A percentile compares a stretch with the other conserved stretches of the same genome.
Conservation (phyloP, 2,797 vertebrate genomes). For the Protosalanx chinensis region DNA sequence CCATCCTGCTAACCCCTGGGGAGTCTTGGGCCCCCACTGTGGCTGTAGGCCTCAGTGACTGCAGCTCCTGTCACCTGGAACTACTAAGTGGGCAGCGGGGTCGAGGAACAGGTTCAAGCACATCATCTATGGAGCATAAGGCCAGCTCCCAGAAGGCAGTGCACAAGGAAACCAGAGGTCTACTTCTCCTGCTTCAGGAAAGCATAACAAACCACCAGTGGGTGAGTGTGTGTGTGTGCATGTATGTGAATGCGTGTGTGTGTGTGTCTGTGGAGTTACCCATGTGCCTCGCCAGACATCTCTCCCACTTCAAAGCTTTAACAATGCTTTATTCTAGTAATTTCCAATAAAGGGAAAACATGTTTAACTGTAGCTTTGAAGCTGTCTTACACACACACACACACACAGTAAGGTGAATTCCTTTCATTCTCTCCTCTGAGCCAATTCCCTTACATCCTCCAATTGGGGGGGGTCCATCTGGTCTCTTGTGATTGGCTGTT, state of each 20-base stretch:
- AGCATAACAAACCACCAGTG: not conserved
- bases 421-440: not conserved
- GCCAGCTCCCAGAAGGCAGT: not conserved
- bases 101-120: not conserved
- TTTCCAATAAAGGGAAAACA: not conserved
- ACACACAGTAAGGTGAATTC: slow-evolving; percentile 1
- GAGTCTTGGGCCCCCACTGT: too few species aligned
- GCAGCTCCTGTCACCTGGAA: not conserved
- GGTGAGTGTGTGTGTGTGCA: not conserved
- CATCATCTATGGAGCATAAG: not conserved
- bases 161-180: not conserved
- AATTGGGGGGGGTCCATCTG: slow-evolving; percentile 5
- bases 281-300: not conserved
- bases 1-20: too few species aligned
- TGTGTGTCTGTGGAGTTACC: not conserved
- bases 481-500: not conserved
- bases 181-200: too few species aligned
- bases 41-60: too few species aligned
- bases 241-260: not conserved
- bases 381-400: not conserved
- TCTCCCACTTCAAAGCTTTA: slow-evolving; percentile 10
- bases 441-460: not conserved
- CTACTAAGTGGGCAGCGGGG: not conserved
- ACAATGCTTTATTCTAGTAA: not conserved
- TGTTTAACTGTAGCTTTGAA: not conserved